Percentiles rank a stretch among this genome's conserved stretches.
phyloP scores from a whole-genome alignment of 2,888 invertebrate genomes.

The Lepeophtheirus nordmannii region DNA sequence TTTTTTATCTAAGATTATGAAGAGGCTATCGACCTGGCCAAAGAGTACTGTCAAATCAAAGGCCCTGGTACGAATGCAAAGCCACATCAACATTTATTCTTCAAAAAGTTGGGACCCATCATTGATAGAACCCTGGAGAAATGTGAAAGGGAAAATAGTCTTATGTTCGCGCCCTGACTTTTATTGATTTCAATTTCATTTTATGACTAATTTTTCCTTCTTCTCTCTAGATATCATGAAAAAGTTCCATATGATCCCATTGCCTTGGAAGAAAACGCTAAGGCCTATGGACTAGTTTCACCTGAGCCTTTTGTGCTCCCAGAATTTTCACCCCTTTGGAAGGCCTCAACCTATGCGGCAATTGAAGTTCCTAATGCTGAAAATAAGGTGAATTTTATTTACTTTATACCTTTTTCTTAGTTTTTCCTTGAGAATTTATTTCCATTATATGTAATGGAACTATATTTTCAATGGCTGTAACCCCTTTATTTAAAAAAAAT shows the following conservation, averaged over 20 bases:
- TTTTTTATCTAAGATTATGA: conserved; percentile 34
- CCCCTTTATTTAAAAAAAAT: no score
- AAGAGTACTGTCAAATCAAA: conserved; percentile 42
- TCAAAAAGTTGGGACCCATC: conserved; percentile 42
- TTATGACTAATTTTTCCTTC: conserved; percentile 5
- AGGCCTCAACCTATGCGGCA: conserved; percentile 35
- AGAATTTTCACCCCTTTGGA: conserved; percentile 40
- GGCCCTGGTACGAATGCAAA: conserved; percentile 44
- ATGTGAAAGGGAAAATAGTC: conserved; percentile 48
- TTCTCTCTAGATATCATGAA: conserved; percentile 43
- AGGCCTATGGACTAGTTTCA: conserved; percentile 45
- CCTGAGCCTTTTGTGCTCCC: conserved; percentile 44
- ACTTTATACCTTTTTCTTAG: not conserved
- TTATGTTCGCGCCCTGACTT: conserved; percentile 40
- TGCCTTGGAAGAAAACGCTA: conserved; percentile 42
- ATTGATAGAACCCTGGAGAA: conserved; percentile 46
- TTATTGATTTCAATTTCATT: conserved; percentile 13
- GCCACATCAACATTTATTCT: conserved; percentile 46
- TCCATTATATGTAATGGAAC: not conserved
- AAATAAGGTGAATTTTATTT: conserved; percentile 6
- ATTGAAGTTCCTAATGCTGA: conserved; percentile 34
- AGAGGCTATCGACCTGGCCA: conserved; percentile 40
- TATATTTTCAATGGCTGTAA: no score
- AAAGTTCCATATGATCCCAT: conserved; percentile 44
- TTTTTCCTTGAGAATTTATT: not conserved